phyloP scores from a whole-genome alignment of 2,888 invertebrate species.

The Trachelus stipa region DNA sequence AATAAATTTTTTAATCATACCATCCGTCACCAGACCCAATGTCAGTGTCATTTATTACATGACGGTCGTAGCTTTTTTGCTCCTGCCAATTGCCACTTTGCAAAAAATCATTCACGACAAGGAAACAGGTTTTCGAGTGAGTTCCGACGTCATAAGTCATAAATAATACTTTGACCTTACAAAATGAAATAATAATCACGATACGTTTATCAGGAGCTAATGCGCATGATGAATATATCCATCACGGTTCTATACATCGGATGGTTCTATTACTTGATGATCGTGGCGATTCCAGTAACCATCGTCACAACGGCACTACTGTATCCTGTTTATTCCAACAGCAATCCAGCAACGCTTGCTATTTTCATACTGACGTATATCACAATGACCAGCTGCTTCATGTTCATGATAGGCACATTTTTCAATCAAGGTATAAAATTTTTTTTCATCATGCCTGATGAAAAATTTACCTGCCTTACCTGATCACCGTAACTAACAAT shows the following conservation, averaged over 20 bases:
- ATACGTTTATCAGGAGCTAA: constrained; percentile 27
- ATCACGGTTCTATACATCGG: constrained; percentile 30
- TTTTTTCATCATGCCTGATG: not conserved
- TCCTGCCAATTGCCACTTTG: constrained; percentile 30
- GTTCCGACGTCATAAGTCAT: not conserved
- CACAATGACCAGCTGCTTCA: constrained; percentile 21
- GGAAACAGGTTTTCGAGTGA: constrained; percentile 38
- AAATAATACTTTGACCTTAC: not conserved
- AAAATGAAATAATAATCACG: not conserved
- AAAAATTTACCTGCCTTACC: not conserved
- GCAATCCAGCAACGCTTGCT: not conserved
- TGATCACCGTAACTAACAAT: not conserved
- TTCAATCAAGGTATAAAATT: constrained; percentile 11
- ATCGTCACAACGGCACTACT: constrained; percentile 18
- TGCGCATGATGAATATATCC: constrained; percentile 31
- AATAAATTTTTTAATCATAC: constrained; percentile 30
- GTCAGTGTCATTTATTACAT: constrained; percentile 37
- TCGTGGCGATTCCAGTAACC: constrained; percentile 30
- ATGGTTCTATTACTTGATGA: constrained; percentile 35
- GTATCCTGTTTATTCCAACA: constrained; percentile 17
- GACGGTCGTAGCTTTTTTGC: constrained; percentile 31
- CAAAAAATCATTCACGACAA: constrained; percentile 34
- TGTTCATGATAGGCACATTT: constrained; percentile 28
- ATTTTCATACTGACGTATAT: constrained; percentile 29
- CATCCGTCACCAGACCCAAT: constrained; percentile 30